phyloP scores from a whole-genome alignment of 2,797 vertebrate species.

The Lacerta viridis region DNA sequence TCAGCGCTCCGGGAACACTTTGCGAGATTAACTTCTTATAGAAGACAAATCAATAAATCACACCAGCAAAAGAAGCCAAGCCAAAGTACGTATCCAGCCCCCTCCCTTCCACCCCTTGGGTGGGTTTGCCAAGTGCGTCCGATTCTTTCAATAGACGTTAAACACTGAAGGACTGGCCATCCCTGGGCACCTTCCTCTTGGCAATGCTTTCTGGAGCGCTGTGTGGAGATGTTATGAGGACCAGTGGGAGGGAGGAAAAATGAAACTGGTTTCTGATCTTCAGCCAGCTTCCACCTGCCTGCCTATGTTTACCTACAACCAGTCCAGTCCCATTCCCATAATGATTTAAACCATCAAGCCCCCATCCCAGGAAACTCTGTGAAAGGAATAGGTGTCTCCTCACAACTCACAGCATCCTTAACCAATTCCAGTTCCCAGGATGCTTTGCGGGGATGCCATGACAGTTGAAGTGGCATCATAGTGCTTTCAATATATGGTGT shows the following conservation, averaged over 20 bases:
- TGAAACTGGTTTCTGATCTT: background rate
- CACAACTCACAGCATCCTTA: too few relatives aligned
- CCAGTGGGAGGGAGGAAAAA: too few relatives aligned
- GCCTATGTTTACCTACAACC: too few relatives aligned
- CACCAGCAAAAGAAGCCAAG: background rate
- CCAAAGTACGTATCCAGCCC: background rate
- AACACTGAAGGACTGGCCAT: background rate
- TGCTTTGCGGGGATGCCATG: too few relatives aligned
- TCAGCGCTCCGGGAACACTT: background rate
- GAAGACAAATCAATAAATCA: conserved; percentile 6
- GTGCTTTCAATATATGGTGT: too few relatives aligned
- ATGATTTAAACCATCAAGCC: too few relatives aligned
- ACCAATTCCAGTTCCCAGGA: too few relatives aligned
- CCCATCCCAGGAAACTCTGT: too few relatives aligned
- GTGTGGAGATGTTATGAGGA: background rate
- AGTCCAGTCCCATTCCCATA: too few relatives aligned
- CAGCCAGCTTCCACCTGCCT: background rate
- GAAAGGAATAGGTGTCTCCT: too few relatives aligned
- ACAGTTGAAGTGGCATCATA: too few relatives aligned
- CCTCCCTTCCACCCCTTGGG: background rate
- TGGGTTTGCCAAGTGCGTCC: background rate
- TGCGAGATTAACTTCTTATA: background rate
- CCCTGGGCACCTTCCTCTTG: background rate
- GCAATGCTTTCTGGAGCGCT: too few relatives aligned
- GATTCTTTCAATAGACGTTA: background rate